Percentiles rank a stretch among this genome's conserved stretches.
phyloP scores from a whole-genome alignment of 2,113 vertebrate species.

The Paramormyrops kingsleyae region DNA sequence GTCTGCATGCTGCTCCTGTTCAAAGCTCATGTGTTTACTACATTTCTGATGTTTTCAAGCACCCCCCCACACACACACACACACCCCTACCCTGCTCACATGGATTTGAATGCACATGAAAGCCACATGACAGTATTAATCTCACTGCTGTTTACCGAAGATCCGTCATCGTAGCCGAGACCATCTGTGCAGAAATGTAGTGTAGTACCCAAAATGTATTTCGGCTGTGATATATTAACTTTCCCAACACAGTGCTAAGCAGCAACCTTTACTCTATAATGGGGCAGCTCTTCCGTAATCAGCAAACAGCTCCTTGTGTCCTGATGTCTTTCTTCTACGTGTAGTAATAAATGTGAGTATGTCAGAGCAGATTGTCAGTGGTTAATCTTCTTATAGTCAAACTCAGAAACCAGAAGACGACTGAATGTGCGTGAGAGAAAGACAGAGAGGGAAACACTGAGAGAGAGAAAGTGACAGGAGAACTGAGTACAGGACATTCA shows the following conservation, averaged over 20 bases:
- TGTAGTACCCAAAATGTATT: conserved; percentile 4
- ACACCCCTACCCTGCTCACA: background rate
- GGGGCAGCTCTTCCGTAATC: background rate
- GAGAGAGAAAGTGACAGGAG: background rate
- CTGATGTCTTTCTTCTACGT: background rate
- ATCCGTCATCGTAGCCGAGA: background rate
- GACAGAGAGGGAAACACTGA: background rate
- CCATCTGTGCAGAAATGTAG: background rate
- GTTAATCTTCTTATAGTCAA: background rate
- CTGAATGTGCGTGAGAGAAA: background rate
- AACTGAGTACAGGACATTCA: background rate
- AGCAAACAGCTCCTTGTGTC: background rate
- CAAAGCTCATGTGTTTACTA: background rate
- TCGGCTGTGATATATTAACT: background rate
- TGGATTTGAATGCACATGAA: background rate
- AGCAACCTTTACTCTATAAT: background rate
- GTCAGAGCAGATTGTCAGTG: background rate
- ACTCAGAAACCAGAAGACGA: background rate
- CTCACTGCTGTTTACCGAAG: background rate
- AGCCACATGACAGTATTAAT: background rate
- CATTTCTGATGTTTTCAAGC: background rate
- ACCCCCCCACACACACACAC: background rate
- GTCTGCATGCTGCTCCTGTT: background rate
- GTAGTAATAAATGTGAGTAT: background rate
- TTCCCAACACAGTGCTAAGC: background rate